Percentiles rank a stretch among this genome's conserved stretches.
Conservation (phyloP, 2,797 vertebrate species). For the Novumbra hubbsi region DNA sequence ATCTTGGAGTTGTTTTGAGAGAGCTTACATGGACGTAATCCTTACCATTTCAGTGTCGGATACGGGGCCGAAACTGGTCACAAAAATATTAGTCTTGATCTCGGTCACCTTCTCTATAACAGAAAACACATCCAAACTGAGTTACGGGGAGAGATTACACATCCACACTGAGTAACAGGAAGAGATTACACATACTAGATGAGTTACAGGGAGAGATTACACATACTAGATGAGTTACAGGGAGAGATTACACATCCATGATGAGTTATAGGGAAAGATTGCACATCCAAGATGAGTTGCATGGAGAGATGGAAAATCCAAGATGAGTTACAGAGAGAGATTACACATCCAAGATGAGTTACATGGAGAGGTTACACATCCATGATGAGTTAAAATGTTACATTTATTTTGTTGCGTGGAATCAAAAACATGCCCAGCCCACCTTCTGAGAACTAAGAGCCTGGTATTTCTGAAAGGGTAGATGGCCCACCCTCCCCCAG, state of each 20-base stretch:
- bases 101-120: slow-evolving; percentile 91
- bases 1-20: not conserved
- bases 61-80: slow-evolving; percentile 96
- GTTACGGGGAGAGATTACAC: not conserved
- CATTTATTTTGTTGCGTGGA: not conserved
- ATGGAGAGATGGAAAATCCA: not conserved
- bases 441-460: slow-evolving; percentile 51
- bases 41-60: slow-evolving; percentile 97
- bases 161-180: slow-evolving; percentile 35
- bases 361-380: too few species aligned
- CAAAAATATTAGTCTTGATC: slow-evolving; percentile 97
- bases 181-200: too few species aligned
- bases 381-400: not conserved
- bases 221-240: too few species aligned
- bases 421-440: slow-evolving; percentile 23
- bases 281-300: too few species aligned
- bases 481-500: slow-evolving; percentile 4
- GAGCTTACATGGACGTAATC: not conserved
- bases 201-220: not conserved
- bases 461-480: slow-evolving; percentile 39
- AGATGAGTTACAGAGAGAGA: not conserved
- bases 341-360: not conserved
- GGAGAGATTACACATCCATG: not conserved
- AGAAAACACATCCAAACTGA: slow-evolving; percentile 28
- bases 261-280: not conserved